These are phyloP conservation scores for Oryzias javanicus DNA, from an alignment of 2,113 vertebrate species.

Conservation along the genomic window DNA sequence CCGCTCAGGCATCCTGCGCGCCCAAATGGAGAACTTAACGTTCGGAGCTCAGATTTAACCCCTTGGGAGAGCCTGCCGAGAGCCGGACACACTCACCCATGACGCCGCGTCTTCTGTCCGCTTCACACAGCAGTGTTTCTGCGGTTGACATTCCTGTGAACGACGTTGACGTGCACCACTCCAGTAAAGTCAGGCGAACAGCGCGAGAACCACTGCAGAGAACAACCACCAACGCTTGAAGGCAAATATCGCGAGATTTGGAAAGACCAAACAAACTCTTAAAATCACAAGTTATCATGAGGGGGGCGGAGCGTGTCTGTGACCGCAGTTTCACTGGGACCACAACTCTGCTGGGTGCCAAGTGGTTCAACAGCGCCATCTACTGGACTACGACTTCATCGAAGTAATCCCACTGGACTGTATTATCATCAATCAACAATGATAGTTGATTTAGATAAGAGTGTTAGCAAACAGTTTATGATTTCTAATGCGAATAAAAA, in stretches of 20 bases:
- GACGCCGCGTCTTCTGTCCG: constrained; percentile 54
- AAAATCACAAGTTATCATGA: not conserved
- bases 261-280: not conserved
- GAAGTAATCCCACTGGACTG: no score
- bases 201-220: not conserved
- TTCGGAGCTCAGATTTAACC: not conserved
- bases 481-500: no score
- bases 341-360: not conserved
- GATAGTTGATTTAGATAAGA: no score
- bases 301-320: not conserved
- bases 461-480: no score
- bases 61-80: not conserved
- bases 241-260: not conserved
- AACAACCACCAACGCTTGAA: not conserved
- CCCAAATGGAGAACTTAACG: not conserved
- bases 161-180: not conserved
- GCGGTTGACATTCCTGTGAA: constrained; percentile 62
- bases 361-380: no score
- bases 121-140: constrained; percentile 37
- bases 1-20: not conserved
- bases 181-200: no score
- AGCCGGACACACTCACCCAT: constrained; percentile 68
- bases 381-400: no score
- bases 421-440: no score
- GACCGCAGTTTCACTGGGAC: not conserved